A percentile compares a stretch with the other conserved stretches of the same genome.
phyloP scores from a whole-genome alignment of 1,140 invertebrate genomes.

The Mycetomoellerius zeteki region DNA sequence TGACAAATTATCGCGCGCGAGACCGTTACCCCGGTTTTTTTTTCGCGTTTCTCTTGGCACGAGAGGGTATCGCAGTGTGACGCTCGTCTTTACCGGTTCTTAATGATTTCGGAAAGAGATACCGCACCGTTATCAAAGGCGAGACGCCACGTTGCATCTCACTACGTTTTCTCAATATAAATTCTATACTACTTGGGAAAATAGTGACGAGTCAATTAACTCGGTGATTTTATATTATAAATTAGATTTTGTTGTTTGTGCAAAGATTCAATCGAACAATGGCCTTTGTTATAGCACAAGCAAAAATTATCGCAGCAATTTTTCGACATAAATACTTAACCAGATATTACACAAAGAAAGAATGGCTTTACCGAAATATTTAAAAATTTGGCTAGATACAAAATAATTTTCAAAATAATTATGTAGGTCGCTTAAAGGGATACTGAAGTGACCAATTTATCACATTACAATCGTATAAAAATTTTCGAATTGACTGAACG shows the following conservation, averaged over 20 bases:
- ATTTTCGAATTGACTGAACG: too few relatives aligned
- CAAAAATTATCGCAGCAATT: background rate
- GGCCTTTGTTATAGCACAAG: background rate
- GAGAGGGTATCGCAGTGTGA: slow-evolving; percentile 26
- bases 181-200: background rate
- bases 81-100: slow-evolving; percentile 36
- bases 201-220: background rate
- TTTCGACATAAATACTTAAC: background rate
- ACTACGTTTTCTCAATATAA: background rate
- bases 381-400: too few relatives aligned
- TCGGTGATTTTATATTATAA: background rate
- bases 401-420: too few relatives aligned
- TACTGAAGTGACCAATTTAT: too few relatives aligned
- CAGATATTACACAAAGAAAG: too few relatives aligned
- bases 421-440: too few relatives aligned
- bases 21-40: slow-evolving; percentile 58
- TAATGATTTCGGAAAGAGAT: slow-evolving; percentile 35
- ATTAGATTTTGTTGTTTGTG: background rate
- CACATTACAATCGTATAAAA: too few relatives aligned
- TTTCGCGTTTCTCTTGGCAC: slow-evolving; percentile 36
- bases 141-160: background rate
- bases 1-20: slow-evolving; percentile 80
- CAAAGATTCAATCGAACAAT: background rate
- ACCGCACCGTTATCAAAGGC: slow-evolving; percentile 18
- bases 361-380: too few relatives aligned